Evolutionary conservation across 2,113 vertebrate genomes (phyloP).

Genomic region (Hyaena hyaena): DNA sequence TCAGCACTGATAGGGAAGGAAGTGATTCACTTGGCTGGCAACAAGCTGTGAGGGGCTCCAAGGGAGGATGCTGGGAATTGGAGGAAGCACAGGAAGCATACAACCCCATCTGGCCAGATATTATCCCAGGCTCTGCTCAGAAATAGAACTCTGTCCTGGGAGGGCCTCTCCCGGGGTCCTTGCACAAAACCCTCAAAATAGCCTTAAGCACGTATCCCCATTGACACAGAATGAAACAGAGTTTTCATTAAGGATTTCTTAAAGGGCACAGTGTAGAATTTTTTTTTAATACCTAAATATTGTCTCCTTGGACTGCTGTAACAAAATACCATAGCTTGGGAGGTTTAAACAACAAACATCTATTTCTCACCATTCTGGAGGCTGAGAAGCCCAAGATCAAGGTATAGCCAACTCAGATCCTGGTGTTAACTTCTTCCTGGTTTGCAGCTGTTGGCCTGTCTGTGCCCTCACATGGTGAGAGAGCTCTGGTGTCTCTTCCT

Average conservation of each 20-base stretch:
- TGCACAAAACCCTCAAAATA: neutral
- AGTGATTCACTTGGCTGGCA: neutral
- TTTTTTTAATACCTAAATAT: neutral
- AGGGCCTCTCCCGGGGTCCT: neutral
- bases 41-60: neutral
- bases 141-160: neutral
- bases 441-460: neutral
- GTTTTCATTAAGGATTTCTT: neutral
- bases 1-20: neutral
- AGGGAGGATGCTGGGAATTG: neutral
- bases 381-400: neutral
- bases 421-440: neutral
- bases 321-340: neutral
- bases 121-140: too few species aligned
- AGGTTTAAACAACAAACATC: neutral
- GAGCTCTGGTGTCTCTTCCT: neutral
- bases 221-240: neutral
- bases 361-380: neutral
- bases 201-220: neutral
- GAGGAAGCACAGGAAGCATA: neutral
- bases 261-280: neutral
- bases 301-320: neutral
- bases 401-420: neutral
- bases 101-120: neutral
- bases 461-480: neutral